Percentiles rank a stretch among this genome's conserved stretches.
phyloP scores from a whole-genome alignment of 1,140 invertebrate genomes.

The Octopus bimaculoides region DNA sequence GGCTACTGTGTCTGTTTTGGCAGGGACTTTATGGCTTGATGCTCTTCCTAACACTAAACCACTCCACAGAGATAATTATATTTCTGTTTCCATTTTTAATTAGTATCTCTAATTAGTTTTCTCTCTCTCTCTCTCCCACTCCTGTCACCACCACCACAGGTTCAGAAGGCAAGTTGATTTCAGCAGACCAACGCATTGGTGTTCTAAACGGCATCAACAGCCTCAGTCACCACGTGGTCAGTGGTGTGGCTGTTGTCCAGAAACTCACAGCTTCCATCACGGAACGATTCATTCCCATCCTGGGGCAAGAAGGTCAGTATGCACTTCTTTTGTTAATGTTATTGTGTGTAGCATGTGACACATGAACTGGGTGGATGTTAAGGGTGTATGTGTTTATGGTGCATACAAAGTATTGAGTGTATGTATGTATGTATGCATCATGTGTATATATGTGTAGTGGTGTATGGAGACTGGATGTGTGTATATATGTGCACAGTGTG shows the following conservation, averaged over 20 bases:
- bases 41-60: too few relatives aligned
- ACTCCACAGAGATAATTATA: not conserved
- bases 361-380: too few relatives aligned
- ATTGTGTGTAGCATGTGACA: too few relatives aligned
- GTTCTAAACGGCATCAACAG: slow-evolving; percentile 80
- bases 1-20: too few relatives aligned
- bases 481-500: too few relatives aligned
- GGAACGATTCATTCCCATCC: slow-evolving; percentile 72
- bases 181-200: slow-evolving; percentile 82
- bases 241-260: slow-evolving; percentile 61
- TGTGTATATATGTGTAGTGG: too few relatives aligned
- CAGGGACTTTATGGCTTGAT: too few relatives aligned
- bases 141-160: slow-evolving; percentile 51
- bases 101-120: not conserved
- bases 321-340: too few relatives aligned
- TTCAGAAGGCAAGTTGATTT: slow-evolving; percentile 86
- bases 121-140: not conserved
- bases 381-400: too few relatives aligned
- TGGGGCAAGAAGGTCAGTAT: slow-evolving; percentile 72
- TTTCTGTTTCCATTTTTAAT: slow-evolving; percentile 9
- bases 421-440: too few relatives aligned
- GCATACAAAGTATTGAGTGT: too few relatives aligned
- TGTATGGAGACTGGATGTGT: too few relatives aligned
- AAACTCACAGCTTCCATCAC: slow-evolving; percentile 66
- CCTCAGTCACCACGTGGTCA: slow-evolving; percentile 72